phyloP scores from a whole-genome alignment of 2,888 invertebrate genomes.

The Capitulum mitella region DNA sequence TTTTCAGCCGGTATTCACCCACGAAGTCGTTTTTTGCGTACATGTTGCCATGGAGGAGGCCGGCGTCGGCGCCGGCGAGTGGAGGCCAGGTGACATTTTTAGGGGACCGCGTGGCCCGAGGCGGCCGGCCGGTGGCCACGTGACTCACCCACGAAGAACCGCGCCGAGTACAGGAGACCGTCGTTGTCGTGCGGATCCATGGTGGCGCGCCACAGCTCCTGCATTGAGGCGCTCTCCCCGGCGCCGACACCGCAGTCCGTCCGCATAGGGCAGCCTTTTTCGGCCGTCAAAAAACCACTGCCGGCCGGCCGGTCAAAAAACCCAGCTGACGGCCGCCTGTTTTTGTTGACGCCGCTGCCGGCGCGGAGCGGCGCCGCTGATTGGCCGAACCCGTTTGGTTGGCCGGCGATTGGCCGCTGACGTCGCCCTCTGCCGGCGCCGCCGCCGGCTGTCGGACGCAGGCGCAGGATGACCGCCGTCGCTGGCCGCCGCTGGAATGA shows the following conservation, averaged over 20 bases:
- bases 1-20: too few relatives aligned
- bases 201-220: not conserved
- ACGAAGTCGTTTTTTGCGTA: too few relatives aligned
- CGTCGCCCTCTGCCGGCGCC: not conserved
- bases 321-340: not conserved
- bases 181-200: not conserved
- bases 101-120: too few relatives aligned
- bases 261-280: not conserved
- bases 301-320: not conserved
- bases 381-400: not conserved
- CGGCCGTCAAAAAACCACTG: not conserved
- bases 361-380: not conserved
- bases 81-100: not conserved
- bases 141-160: conserved; percentile 4
- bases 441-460: not conserved
- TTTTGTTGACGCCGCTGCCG: not conserved
- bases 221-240: not conserved
- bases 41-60: too few relatives aligned
- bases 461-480: not conserved
- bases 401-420: not conserved
- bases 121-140: not conserved
- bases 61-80: not conserved
- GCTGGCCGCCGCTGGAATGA: not conserved
- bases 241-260: not conserved
- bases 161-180: not conserved